A percentile compares a stretch with the other conserved stretches of the same genome.
These are phyloP conservation scores for Tinea semifulvella DNA, from an alignment of 2,888 invertebrate species.

Conservation along the genomic window DNA sequence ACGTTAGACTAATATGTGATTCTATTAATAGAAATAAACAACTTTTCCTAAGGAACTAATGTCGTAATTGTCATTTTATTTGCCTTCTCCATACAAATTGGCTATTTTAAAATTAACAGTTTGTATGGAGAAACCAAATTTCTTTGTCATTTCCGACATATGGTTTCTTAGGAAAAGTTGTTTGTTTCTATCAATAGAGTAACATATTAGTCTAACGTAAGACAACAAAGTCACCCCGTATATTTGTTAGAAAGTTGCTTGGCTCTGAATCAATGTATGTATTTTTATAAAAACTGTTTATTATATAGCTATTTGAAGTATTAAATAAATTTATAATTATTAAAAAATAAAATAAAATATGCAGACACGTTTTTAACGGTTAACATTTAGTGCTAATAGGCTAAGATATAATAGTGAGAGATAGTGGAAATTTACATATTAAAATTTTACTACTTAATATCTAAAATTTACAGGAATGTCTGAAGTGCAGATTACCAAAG, in stretches of 20 bases:
- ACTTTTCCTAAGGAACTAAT: too few relatives aligned
- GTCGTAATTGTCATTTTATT: too few relatives aligned
- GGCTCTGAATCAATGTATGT: background rate
- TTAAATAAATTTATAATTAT: constrained; percentile 8
- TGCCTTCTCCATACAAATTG: too few relatives aligned
- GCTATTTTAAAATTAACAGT: too few relatives aligned
- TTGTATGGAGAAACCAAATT: too few relatives aligned
- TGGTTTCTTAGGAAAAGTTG: background rate
- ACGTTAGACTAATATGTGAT: too few relatives aligned
- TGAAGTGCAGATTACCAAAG: background rate
- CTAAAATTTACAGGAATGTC: constrained; percentile 10
- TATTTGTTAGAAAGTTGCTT: background rate
- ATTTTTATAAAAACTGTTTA: background rate
- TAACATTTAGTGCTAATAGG: constrained; percentile 10
- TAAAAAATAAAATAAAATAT: background rate
- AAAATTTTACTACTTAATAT: constrained; percentile 10
- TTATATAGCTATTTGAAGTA: background rate
- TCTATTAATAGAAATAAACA: too few relatives aligned
- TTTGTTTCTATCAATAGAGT: background rate
- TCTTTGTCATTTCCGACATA: too few relatives aligned
- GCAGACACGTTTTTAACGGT: constrained; percentile 7
- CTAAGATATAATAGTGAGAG: constrained; percentile 11
- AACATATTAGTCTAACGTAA: background rate
- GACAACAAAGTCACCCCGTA: background rate
- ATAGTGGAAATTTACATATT: constrained; percentile 1